Conservation (phyloP, 2,113 vertebrate species). For the Pangasianodon hypophthalmus region DNA sequence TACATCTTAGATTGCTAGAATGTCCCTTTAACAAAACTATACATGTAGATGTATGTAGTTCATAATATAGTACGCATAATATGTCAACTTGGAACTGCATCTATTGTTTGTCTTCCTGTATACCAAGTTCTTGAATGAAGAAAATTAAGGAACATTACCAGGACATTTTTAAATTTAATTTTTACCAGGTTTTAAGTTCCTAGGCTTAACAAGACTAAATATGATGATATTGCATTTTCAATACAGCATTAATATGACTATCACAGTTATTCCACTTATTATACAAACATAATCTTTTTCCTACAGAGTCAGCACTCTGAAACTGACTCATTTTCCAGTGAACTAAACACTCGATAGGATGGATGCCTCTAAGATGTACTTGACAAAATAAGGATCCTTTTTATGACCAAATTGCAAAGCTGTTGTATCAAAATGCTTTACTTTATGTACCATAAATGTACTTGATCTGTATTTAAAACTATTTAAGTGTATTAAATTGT, state of each 20-base stretch:
- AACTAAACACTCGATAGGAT: not conserved
- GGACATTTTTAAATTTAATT: no score
- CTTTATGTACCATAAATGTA: slow-evolving; percentile 50
- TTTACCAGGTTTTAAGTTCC: not conserved
- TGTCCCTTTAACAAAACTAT: slow-evolving; percentile 45
- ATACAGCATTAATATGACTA: slow-evolving; percentile 19
- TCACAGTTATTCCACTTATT: slow-evolving; percentile 7
- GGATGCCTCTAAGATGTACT: slow-evolving; percentile 22
- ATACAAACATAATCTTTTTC: not conserved
- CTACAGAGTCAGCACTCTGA: slow-evolving; percentile 19
- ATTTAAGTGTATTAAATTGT: slow-evolving; percentile 54
- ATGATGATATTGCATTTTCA: not conserved
- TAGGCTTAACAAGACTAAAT: not conserved
- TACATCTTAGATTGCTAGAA: slow-evolving; percentile 55
- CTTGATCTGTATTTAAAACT: slow-evolving; percentile 49
- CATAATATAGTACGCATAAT: slow-evolving; percentile 18
- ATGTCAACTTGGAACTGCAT: slow-evolving; percentile 38
- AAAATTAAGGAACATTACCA: slow-evolving; percentile 5
- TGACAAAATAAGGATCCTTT: slow-evolving; percentile 26
- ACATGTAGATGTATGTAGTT: slow-evolving; percentile 32
- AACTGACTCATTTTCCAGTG: slow-evolving; percentile 15
- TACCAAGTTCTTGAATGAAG: slow-evolving; percentile 8
- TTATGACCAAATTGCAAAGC: slow-evolving; percentile 28
- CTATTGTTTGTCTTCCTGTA: slow-evolving; percentile 51
- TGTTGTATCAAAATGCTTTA: slow-evolving; percentile 41